Evolutionary conservation across 2,888 invertebrate genomes (phyloP).

Genomic region (Lasioglossum zephyrum): DNA sequence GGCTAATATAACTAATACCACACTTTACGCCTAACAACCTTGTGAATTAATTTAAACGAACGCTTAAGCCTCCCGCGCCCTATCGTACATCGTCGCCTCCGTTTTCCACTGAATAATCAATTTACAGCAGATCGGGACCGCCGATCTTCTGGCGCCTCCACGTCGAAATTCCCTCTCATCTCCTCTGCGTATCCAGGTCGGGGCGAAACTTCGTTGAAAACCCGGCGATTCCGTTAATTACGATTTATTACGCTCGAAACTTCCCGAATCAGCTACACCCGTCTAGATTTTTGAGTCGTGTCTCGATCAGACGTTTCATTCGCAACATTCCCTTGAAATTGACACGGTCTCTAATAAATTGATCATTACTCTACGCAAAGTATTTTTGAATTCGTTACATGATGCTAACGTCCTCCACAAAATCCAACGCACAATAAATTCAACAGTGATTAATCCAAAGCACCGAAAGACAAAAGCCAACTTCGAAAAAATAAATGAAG

Average conservation of each 20-base stretch:
- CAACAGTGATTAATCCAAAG: background rate
- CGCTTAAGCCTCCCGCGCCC: constrained; percentile 37
- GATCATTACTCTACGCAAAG: too few species aligned
- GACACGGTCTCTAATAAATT: too few species aligned
- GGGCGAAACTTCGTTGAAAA: background rate
- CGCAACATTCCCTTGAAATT: too few species aligned
- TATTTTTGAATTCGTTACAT: background rate
- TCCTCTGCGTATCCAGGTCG: background rate
- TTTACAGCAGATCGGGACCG: constrained; percentile 32
- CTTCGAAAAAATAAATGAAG: background rate
- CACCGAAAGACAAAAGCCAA: background rate
- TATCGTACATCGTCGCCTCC: constrained; percentile 45
- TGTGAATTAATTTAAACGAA: constrained; percentile 57
- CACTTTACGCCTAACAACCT: constrained; percentile 42
- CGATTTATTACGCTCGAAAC: constrained; percentile 13
- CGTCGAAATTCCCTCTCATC: background rate
- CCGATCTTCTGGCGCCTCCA: constrained; percentile 30
- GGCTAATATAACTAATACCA: constrained; percentile 36
- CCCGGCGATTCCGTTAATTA: background rate
- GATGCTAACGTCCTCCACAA: background rate
- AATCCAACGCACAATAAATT: too few species aligned
- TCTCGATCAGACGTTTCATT: too few species aligned
- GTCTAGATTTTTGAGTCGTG: background rate
- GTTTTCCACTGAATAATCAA: constrained; percentile 45
- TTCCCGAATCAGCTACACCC: background rate